phyloP scores from a whole-genome alignment of 2,113 vertebrate genomes.

The Bettongia penicillata region DNA sequence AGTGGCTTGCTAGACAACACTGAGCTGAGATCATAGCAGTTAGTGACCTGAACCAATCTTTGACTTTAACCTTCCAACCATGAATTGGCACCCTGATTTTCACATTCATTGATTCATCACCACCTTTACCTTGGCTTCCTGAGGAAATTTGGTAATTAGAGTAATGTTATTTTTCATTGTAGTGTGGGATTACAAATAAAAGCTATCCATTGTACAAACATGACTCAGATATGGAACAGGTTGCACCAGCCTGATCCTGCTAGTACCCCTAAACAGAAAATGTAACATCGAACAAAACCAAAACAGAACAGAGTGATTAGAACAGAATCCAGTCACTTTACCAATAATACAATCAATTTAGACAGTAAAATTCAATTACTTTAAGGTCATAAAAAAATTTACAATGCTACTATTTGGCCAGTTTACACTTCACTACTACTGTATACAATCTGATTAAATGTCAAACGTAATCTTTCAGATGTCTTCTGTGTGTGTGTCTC shows the following conservation, averaged over 20 bases:
- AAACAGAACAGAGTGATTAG: not conserved
- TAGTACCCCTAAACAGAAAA: not conserved
- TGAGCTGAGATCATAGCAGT: not conserved
- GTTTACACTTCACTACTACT: no score
- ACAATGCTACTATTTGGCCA: no score
- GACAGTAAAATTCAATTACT: not conserved
- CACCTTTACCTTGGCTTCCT: not conserved
- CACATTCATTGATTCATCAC: not conserved
- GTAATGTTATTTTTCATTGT: no score
- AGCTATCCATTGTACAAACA: not conserved
- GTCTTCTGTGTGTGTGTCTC: no score
- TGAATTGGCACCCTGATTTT: not conserved
- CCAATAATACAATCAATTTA: not conserved
- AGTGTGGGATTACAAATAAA: not conserved
- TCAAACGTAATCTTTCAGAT: no score
- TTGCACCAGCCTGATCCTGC: not conserved
- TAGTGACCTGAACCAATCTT: not conserved
- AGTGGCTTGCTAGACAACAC: not conserved
- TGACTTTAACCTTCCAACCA: no score
- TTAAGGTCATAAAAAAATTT: no score
- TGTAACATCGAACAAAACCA: not conserved
- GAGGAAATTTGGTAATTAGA: not conserved
- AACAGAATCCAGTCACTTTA: not conserved
- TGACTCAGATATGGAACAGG: not conserved
- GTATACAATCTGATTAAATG: no score